These are phyloP conservation scores for Desmophyllum pertusum DNA, from an alignment of 92 coral and sea anemone species.

Conservation along the genomic window DNA sequence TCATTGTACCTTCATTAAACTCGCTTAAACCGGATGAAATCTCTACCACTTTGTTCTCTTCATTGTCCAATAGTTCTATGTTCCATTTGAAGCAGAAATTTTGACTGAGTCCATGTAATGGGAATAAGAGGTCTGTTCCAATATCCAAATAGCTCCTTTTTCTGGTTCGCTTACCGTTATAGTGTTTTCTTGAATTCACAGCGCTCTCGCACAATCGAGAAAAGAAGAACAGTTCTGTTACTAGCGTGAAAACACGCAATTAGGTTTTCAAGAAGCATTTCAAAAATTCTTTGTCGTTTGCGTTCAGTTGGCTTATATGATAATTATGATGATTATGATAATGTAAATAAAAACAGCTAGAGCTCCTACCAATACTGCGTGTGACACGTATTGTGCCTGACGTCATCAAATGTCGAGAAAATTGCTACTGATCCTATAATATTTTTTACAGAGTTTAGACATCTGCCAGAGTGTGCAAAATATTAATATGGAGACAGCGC, in stretches of 20 bases:
- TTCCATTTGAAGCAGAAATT: slow-evolving; percentile 70
- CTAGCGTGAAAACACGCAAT: neutral
- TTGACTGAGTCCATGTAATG: slow-evolving; percentile 75
- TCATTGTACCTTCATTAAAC: slow-evolving; percentile 66
- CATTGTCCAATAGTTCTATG: slow-evolving; percentile 49
- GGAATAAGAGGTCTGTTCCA: slow-evolving; percentile 54
- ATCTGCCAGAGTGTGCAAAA: no score
- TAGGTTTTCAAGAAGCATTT: slow-evolving; percentile 19
- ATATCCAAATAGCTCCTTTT: slow-evolving; percentile 53
- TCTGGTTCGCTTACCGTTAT: slow-evolving; percentile 64
- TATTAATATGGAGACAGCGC: no score
- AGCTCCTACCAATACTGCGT: neutral
- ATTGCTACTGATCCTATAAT: neutral
- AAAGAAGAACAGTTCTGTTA: neutral
- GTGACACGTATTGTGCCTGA: slow-evolving; percentile 18
- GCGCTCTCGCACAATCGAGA: slow-evolving; percentile 8
- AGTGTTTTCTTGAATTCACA: neutral
- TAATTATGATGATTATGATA: neutral
- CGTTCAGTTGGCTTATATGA: neutral
- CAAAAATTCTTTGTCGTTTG: neutral
- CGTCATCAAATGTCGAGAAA: neutral
- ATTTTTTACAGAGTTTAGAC: no score
- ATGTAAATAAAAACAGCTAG: slow-evolving; percentile 2
- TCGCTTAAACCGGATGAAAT: slow-evolving; percentile 69
- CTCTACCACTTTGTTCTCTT: slow-evolving; percentile 50